Evolutionary conservation across 1,140 invertebrate genomes (phyloP), one percentile per base, ranked within the genome.

Genomic region (Zaprionus davidi): DNA sequence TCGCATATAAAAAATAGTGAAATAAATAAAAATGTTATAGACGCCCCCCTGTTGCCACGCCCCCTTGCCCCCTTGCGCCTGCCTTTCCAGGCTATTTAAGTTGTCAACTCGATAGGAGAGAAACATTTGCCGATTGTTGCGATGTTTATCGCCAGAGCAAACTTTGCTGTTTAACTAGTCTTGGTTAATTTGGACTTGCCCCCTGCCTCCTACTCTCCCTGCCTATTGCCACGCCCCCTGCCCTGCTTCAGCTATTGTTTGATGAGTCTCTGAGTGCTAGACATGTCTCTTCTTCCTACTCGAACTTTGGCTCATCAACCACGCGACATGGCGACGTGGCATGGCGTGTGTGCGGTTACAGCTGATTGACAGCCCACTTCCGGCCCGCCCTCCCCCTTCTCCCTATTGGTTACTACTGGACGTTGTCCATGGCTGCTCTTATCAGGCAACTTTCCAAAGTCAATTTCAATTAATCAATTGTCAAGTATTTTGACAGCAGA

Each of bases 391-490:
- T 12, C 28, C 34, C 28, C 9, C 9, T 34, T 46, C 5, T n/a
- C 38, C 4, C 5, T 3, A 9, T 3, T 44, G 41, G 2, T n/a
- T 2, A 17, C 2, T n/a, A n/a, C 41, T 57, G 24, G 28, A 31
- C 9, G 20, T 7, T 26, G 66, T 6, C 20, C 28, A 15, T 20
- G 13, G n/a, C 26, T 66, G 26, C 60, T 78, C 81, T 84, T 88
- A 85, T 80, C 80, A 70, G 57, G 76, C 79, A 72, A 82, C 67
- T 81, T 83, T 56, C 78, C 78, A 74, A 73, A 90, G 86, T 90
- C 85, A 78, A 82, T 90, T 90, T 82, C 86, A 85, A 90, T 90
- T 90, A 90, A 90, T 90, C 85, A 90, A 80, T 77, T 85, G 86
- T 90, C 85, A 82, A 90, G 82, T 79, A 84, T 79, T 88, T 79